Evolutionary conservation across 2,797 vertebrate genomes (phyloP).

Genomic region (Rhabdomys pumilio): DNA sequence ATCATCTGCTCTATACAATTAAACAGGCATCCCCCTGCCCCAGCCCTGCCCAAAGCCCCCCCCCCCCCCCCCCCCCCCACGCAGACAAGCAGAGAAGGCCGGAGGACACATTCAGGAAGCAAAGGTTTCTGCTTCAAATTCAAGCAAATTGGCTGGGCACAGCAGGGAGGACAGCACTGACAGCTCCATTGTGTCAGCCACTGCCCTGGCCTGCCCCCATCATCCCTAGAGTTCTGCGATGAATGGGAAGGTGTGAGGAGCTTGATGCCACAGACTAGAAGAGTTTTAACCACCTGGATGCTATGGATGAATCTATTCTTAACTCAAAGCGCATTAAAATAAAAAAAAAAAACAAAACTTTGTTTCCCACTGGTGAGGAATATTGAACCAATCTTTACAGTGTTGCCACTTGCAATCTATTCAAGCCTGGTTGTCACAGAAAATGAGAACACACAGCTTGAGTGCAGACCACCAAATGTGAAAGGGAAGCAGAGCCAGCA

Average conservation of each 20-base stretch:
- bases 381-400: constrained; percentile 12
- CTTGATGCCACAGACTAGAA: not conserved
- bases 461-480: not conserved
- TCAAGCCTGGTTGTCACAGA: constrained; percentile 10
- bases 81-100: not conserved
- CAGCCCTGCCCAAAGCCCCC: constrained; percentile 53
- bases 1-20: constrained; percentile 81
- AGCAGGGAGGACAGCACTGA: constrained; percentile 1
- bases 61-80: not conserved
- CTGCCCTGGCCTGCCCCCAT: not conserved
- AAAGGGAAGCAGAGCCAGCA: not conserved
- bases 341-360: not conserved
- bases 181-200: constrained; percentile 48
- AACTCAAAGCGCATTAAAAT: constrained; percentile 30
- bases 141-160: constrained; percentile 40
- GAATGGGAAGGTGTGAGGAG: not conserved
- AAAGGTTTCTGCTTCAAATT: constrained; percentile 46
- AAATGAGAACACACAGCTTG: constrained; percentile 25
- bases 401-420: not conserved
- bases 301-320: not conserved
- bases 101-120: not conserved
- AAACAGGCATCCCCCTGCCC: constrained; percentile 35
- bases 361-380: constrained; percentile 22
- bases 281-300: not conserved
- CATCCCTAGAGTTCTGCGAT: not conserved